Evolutionary conservation across 1,140 invertebrate genomes (phyloP), one percentile per base, ranked within the genome.

Genomic region (Leguminivora glycinivorella): DNA sequence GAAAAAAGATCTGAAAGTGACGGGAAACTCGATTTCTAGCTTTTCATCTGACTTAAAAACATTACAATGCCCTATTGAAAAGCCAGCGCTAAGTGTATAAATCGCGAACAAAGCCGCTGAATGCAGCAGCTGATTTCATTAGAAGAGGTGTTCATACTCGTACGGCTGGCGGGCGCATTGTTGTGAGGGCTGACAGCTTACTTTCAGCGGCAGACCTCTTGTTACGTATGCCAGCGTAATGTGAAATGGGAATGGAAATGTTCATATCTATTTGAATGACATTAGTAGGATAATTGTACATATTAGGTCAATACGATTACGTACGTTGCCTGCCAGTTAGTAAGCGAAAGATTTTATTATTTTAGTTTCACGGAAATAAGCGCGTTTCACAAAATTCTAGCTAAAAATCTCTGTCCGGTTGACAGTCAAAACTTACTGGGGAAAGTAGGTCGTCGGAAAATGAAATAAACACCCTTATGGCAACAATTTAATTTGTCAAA

Each of bases 161-260:
- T 52, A 22, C 47, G 22, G 47, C 17, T 52, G 47, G 47, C 47
- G n/a, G 47, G 17, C 47, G 47, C 47, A 52, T 52, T 52, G 47
- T 52, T 22, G 47, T 19, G 47, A 10, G 47, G 47, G 47, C 47
- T 22, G 47, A 52, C 19, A 22, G 47, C 47, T 52, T 52, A 22
- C 47, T 52, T 52, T 52, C 47, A 52, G n/a, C 47, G 19, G 47
- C 47, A 22, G 74, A 82, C 72, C 72, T 71, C 74, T 70, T 17
- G 40, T 29, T 71, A 69, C 72, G 71, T 76, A 72, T 76, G 73
- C 71, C 69, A 80, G 71, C 70, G 2, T 52, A 43, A 43, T 22
- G 10, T 19, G 9, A 22, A 22, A 10, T 52, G 9, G 17, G 47
- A 52, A 52, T 52, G 47, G 10, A 60, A 43, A 52, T 71, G 69